Evolutionary conservation across 2,797 vertebrate species (phyloP), one percentile per base, ranked within the genome.

Genomic region (Fratercula arctica): DNA sequence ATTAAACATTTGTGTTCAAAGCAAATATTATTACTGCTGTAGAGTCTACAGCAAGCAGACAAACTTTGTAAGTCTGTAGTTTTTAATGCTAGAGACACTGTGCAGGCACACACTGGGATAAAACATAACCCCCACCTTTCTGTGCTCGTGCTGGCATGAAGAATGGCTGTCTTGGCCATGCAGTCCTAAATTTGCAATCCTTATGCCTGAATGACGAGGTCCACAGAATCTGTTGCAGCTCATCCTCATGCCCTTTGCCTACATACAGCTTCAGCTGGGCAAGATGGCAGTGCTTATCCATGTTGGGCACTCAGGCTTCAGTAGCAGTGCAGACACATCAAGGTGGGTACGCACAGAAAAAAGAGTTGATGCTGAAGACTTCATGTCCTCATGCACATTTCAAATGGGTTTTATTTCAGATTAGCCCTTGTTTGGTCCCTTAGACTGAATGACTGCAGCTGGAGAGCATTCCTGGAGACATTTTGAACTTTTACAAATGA

Each of bases 401-500:
- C 12, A 35, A 50, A 80, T 4, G 4, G 13, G 16, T 73, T 89
- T 80, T 28, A 16, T 50, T 64, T 83, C 60, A 54, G 48, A 35
- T 11, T 33, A 67, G 29, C 8, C 10, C 8, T 57, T 5, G 16
- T 73, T 53, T 41, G 5, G 9, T 82, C 19, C 25, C 51, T 48
- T 15, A 50, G 24, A 33, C 15, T 54, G 43, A 85, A 19, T 46
- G 29, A 50, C 20, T 66, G 56, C 51, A 41, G 8, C 31, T 54
- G 51, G 28, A 85, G n/a, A 86, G 11, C 29, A 39, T 39, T 79
- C 13, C 31, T 16, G 3, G 5, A 53, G 11, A 17, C 57, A 48
- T 94, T 78, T 88, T 70, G 50, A 93, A 87, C 66, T 74, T 96
- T 84, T 23, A 70, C 64, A 63, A 93, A 69, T 8, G 18, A 90